These are phyloP conservation scores for Dicranocentrus wangi DNA, from an alignment of 2,888 invertebrate genomes.

Conservation along the genomic window DNA sequence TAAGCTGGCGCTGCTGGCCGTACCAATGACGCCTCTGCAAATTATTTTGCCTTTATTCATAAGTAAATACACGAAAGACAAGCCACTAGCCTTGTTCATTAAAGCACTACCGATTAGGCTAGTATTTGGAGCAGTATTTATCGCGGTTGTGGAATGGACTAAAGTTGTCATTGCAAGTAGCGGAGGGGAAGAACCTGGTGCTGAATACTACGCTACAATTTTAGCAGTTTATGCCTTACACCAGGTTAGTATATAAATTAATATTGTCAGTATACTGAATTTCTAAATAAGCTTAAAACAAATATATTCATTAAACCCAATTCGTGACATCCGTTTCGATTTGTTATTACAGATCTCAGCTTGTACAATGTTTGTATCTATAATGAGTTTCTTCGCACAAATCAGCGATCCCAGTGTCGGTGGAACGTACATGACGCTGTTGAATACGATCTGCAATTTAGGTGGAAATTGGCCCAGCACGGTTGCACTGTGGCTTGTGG, in stretches of 20 bases:
- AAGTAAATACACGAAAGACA: slow-evolving; percentile 84
- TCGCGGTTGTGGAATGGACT: slow-evolving; percentile 80
- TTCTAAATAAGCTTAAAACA: neutral
- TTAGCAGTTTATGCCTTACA: slow-evolving; percentile 89
- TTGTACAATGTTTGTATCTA: slow-evolving; percentile 97
- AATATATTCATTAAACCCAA: too few species aligned
- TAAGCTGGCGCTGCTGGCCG: slow-evolving; percentile 91
- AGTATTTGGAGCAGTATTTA: slow-evolving; percentile 87
- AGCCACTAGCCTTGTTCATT: slow-evolving; percentile 90
- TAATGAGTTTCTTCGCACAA: slow-evolving; percentile 98
- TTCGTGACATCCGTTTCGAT: too few species aligned
- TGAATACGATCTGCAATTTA: slow-evolving; percentile 95
- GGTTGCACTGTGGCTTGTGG: slow-evolving; percentile 91
- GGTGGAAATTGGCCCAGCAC: slow-evolving; percentile 99
- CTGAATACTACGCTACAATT: slow-evolving; percentile 83
- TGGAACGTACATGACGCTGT: slow-evolving; percentile 98
- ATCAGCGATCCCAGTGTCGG: slow-evolving; percentile 97
- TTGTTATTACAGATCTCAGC: slow-evolving; percentile 90
- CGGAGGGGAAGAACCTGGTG: slow-evolving; percentile 76
- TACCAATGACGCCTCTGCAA: slow-evolving; percentile 95
- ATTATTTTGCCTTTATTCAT: slow-evolving; percentile 92
- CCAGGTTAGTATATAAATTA: slow-evolving; percentile 80
- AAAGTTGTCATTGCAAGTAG: slow-evolving; percentile 25
- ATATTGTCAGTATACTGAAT: too few species aligned
- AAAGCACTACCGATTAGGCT: slow-evolving; percentile 91